Conservation (phyloP, 2,888 invertebrate genomes). For the Serrognathus titanus region DNA sequence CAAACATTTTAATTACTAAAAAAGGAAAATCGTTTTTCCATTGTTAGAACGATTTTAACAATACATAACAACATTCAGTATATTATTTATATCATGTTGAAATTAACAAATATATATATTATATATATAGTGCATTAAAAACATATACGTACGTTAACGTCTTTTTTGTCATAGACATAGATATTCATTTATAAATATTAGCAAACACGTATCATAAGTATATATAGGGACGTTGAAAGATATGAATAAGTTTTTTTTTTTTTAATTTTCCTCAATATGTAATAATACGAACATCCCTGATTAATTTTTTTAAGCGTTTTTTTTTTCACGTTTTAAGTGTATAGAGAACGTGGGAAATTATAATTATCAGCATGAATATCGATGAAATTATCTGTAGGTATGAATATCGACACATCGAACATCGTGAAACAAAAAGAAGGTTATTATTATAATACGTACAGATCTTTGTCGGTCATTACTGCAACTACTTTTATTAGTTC, state of each 20-base stretch:
- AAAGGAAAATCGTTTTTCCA: background rate
- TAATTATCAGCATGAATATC: no score
- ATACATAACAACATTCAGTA: background rate
- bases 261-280: conserved; percentile 12
- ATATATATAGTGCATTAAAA: background rate
- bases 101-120: conserved; percentile 5
- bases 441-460: background rate
- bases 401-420: conserved; percentile 23
- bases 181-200: conserved; percentile 18
- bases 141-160: background rate
- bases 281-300: conserved; percentile 26
- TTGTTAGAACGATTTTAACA: background rate
- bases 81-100: background rate
- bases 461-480: background rate
- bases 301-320: conserved; percentile 34
- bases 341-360: no score
- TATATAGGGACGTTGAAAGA: conserved; percentile 29
- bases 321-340: conserved; percentile 16
- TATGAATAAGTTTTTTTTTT: conserved; percentile 21
- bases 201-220: conserved; percentile 37
- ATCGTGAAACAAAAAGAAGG: background rate
- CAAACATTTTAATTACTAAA: background rate
- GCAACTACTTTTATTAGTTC: background rate
- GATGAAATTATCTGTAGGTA: background rate
- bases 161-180: conserved; percentile 10